These are phyloP conservation scores for Gallirallus australis DNA, from an alignment of 2,797 vertebrate genomes.

Conservation along the genomic window DNA sequence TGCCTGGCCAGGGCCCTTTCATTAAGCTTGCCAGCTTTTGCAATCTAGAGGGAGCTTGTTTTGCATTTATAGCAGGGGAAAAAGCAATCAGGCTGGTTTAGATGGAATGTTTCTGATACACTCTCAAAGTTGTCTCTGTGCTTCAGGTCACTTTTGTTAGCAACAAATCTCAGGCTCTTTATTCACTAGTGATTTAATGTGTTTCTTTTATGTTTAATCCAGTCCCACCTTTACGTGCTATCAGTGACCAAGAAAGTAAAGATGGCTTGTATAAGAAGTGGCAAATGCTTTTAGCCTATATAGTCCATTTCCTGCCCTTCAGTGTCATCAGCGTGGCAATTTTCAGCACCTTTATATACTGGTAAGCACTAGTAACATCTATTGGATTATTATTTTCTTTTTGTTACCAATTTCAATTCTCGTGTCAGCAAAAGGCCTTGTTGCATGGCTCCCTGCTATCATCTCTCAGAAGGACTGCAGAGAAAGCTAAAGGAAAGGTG, in stretches of 20 bases:
- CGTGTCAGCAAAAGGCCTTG: not conserved
- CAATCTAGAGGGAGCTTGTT: not conserved
- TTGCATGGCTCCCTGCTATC: not conserved
- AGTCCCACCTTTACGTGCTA: slow-evolving; percentile 91
- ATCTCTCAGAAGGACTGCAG: not conserved
- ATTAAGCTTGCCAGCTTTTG: not conserved
- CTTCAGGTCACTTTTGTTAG: not conserved
- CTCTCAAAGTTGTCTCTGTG: not conserved
- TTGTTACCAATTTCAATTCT: not conserved
- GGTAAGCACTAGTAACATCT: slow-evolving; percentile 79
- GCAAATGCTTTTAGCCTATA: slow-evolving; percentile 95
- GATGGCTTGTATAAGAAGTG: slow-evolving; percentile 95
- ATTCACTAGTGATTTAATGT: not conserved
- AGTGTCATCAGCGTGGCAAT: slow-evolving; percentile 87
- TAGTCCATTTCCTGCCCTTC: slow-evolving; percentile 92
- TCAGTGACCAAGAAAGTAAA: slow-evolving; percentile 94
- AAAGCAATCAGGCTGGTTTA: not conserved
- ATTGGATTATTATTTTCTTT: not conserved
- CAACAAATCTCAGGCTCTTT: not conserved
- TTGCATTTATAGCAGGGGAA: not conserved
- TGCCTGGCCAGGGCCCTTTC: not conserved
- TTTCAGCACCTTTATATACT: slow-evolving; percentile 90
- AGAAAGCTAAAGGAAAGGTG: not conserved
- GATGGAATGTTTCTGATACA: not conserved
- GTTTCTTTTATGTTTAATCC: not conserved